These are phyloP conservation scores for Liodrosophila aerea DNA, from an alignment of 2,888 invertebrate species.

Conservation along the genomic window DNA sequence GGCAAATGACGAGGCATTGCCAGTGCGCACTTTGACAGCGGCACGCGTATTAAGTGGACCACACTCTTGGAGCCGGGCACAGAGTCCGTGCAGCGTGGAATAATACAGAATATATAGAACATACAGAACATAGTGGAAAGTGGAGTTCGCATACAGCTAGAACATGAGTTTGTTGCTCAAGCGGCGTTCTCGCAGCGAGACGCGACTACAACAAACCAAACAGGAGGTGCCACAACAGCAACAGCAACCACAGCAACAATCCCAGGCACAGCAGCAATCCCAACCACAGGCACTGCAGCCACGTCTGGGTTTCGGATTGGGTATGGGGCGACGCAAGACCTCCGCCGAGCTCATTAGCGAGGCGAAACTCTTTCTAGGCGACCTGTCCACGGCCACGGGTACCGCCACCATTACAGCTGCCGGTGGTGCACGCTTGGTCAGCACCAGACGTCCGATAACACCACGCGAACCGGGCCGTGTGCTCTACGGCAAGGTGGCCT, in stretches of 20 bases:
- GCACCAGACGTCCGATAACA: conserved; percentile 93
- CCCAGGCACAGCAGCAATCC: conserved; percentile 23
- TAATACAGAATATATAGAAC: too few relatives aligned
- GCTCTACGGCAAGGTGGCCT: conserved; percentile 86
- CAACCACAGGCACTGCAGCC: conserved; percentile 33
- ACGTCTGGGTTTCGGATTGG: conserved; percentile 17
- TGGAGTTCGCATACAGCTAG: not conserved
- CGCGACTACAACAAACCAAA: conserved; percentile 38
- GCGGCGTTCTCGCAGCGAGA: conserved; percentile 76
- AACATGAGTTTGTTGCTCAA: conserved; percentile 71
- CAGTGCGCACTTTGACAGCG: conserved; percentile 38
- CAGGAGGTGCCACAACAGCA: conserved; percentile 22
- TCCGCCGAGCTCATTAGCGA: conserved; percentile 92
- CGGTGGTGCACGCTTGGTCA: conserved; percentile 83
- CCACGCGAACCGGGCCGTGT: conserved; percentile 91
- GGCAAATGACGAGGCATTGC: conserved; percentile 2
- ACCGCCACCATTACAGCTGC: conserved; percentile 42
- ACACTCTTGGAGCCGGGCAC: not conserved
- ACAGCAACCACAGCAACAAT: not conserved
- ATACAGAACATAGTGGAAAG: too few relatives aligned
- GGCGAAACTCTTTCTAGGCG: conserved; percentile 86
- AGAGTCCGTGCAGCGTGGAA: too few relatives aligned
- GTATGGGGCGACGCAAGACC: conserved; percentile 84
- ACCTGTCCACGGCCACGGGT: conserved; percentile 30
- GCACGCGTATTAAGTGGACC: conserved; percentile 21